Conservation (phyloP, 2,888 invertebrate genomes). For the Leptinotarsa peninsularis region DNA sequence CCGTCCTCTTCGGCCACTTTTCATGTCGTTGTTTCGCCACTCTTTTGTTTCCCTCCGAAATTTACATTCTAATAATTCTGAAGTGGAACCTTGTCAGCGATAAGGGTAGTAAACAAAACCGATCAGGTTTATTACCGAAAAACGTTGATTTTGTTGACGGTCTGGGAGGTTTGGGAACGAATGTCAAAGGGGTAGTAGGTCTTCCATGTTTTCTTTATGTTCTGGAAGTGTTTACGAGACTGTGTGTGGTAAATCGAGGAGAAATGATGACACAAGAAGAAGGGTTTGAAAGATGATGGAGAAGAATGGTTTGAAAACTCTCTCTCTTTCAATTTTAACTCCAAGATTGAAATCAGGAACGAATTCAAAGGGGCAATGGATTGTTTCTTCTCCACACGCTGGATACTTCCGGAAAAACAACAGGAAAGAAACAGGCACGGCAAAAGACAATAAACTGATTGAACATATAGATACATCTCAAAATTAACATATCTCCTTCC, state of each 20-base stretch:
- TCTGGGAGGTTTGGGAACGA: neutral
- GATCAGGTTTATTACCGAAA: conserved; percentile 8
- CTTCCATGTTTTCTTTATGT: neutral
- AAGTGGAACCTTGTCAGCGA: conserved; percentile 8
- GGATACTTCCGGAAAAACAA: no score
- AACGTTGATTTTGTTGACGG: conserved; percentile 10
- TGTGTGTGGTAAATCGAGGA: neutral
- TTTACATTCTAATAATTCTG: conserved; percentile 13
- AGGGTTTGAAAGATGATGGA: no score
- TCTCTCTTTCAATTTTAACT: no score
- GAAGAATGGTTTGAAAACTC: no score
- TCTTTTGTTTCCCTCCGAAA: conserved; percentile 10
- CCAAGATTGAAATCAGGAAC: no score
- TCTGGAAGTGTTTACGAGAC: neutral
- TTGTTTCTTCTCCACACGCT: no score
- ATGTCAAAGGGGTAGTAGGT: neutral
- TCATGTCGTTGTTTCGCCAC: conserved; percentile 10
- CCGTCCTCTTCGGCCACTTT: neutral
- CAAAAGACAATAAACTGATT: no score
- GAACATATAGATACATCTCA: no score
- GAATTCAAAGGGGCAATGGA: no score
- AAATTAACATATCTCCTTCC: no score
- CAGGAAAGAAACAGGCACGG: no score
- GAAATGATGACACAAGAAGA: no score
- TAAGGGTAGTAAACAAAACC: neutral